These are phyloP conservation scores for Micropterix aruncella DNA, from an alignment of 2,888 invertebrate genomes.

Conservation along the genomic window DNA sequence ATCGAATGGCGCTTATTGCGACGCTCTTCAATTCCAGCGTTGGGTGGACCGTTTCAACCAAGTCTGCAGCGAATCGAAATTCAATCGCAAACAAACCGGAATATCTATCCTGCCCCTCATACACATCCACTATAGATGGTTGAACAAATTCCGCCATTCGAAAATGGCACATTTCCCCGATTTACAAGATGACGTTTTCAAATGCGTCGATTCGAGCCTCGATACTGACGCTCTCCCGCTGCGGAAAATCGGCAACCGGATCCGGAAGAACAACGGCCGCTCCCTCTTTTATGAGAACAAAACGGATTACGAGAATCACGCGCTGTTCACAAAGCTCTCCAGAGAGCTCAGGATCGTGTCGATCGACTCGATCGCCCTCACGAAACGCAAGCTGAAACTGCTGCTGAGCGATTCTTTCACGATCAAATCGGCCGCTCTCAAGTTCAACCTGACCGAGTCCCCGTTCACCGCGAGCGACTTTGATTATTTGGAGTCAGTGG, in stretches of 20 bases:
- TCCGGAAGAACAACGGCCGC: neutral
- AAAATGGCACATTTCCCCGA: slow-evolving; percentile 9
- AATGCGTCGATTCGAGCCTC: neutral
- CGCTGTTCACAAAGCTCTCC: neutral
- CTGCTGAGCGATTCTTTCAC: neutral
- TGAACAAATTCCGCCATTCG: slow-evolving; percentile 45
- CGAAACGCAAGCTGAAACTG: slow-evolving; percentile 2
- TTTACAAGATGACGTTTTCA: slow-evolving; percentile 10
- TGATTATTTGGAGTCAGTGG: neutral
- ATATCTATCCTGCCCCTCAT: slow-evolving; percentile 27
- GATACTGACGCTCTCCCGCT: neutral
- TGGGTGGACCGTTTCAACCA: slow-evolving; percentile 38
- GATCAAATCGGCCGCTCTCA: neutral
- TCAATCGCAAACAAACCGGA: slow-evolving; percentile 13
- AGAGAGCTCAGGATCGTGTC: neutral
- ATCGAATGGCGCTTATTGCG: slow-evolving; percentile 23
- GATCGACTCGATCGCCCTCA: neutral
- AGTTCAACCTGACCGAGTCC: neutral
- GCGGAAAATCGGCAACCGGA: neutral
- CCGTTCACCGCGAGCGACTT: neutral
- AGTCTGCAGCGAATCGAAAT: slow-evolving; percentile 23
- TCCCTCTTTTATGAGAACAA: neutral
- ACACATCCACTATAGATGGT: slow-evolving; percentile 60
- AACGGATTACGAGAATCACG: neutral
- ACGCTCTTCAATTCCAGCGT: slow-evolving; percentile 31